Evolutionary conservation across 1,140 invertebrate genomes (phyloP).

Genomic region (Parasteatoda tepidariorum): DNA sequence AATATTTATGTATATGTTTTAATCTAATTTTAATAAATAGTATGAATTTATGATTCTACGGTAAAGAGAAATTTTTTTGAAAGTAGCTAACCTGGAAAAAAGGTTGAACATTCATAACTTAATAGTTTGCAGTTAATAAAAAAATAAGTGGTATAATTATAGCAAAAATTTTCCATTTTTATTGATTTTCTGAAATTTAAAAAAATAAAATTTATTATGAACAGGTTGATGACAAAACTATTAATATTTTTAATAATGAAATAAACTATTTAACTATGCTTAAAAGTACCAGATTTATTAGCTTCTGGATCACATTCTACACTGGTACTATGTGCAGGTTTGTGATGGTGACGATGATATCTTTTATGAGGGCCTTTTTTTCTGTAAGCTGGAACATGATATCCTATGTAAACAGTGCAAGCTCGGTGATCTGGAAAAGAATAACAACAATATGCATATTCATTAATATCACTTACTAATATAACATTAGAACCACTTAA

Average conservation of each 20-base stretch:
- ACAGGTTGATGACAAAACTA: too few species aligned
- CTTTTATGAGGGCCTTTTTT: conserved; percentile 68
- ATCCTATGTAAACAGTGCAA: conserved; percentile 88
- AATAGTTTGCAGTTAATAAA: too few species aligned
- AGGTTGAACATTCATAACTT: too few species aligned
- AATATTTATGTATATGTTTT: too few species aligned
- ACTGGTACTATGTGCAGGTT: conserved; percentile 66
- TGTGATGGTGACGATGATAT: conserved; percentile 76
- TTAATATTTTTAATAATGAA: too few species aligned
- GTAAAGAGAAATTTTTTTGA: too few species aligned
- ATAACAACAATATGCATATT: background rate
- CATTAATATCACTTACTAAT: background rate
- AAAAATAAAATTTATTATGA: background rate
- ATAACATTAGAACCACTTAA: background rate
- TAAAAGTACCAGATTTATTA: conserved; percentile 64
- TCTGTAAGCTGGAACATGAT: conserved; percentile 76
- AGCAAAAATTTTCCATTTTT: background rate
- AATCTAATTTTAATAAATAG: too few species aligned
- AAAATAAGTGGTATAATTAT: background rate
- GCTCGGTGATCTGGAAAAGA: conserved; percentile 80
- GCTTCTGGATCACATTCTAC: conserved; percentile 21
- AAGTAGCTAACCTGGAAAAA: too few species aligned
- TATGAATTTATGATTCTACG: too few species aligned
- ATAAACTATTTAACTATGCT: too few species aligned
- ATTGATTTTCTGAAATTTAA: background rate